These are phyloP conservation scores for Bradypodion ventrale DNA, from an alignment of 2,797 vertebrate genomes.

Conservation along the genomic window DNA sequence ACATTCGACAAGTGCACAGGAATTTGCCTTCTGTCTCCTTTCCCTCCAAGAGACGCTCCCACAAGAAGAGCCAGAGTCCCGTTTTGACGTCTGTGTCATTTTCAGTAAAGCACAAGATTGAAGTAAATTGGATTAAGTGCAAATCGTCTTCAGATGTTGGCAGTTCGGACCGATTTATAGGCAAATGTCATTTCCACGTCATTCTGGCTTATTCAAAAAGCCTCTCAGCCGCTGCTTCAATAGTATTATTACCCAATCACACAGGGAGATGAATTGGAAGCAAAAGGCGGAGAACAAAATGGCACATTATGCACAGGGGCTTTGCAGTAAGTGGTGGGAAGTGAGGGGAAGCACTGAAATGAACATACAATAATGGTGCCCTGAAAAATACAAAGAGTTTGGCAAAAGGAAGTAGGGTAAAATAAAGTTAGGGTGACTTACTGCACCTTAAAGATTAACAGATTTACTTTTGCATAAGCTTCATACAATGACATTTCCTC, in stretches of 20 bases:
- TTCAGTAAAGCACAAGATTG: constrained; percentile 71
- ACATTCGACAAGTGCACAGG: constrained; percentile 4
- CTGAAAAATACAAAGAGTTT: neutral
- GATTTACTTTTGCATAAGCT: neutral
- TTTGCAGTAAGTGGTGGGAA: neutral
- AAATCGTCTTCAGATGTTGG: constrained; percentile 72
- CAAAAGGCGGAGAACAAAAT: constrained; percentile 32
- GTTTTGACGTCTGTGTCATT: constrained; percentile 72
- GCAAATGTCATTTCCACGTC: constrained; percentile 70
- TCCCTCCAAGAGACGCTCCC: constrained; percentile 64
- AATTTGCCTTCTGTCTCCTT: constrained; percentile 63
- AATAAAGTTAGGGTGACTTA: neutral
- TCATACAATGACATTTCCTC: neutral
- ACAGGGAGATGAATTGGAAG: constrained; percentile 46
- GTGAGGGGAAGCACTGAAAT: neutral
- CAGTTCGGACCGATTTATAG: constrained; percentile 71
- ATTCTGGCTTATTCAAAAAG: constrained; percentile 66
- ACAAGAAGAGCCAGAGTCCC: constrained; percentile 64
- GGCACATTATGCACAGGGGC: neutral
- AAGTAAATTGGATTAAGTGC: constrained; percentile 73
- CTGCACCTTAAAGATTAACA: neutral
- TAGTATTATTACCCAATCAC: constrained; percentile 52
- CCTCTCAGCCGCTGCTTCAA: constrained; percentile 60
- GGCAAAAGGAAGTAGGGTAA: neutral
- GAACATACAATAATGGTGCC: neutral